Base-by-base conservation (phyloP, 1,140 invertebrate species). In the Macrostomum lignano region DNA sequence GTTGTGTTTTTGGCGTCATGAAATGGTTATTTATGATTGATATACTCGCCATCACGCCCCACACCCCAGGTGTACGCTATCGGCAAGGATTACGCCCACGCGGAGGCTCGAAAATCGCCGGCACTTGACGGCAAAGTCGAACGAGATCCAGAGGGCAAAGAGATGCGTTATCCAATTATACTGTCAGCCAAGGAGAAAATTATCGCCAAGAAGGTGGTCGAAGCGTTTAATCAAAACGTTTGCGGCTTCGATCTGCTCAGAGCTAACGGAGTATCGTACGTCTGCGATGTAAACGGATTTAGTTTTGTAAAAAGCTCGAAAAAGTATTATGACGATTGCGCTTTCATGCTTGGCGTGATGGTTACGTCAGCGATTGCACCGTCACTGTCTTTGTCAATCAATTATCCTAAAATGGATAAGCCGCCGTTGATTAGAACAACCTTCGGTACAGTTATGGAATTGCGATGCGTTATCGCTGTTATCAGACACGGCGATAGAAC, bases 251-350 rank as follows among this genome's bases (percentile, higher is more conserved):
- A 98, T 67, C 65, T 98, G 20, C 62, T 98, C 10, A 69, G 86
- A 48, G 84, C 86, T 11, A 91, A 86, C 62, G 86, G 86, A 13
- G 81, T 84, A 52, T 93, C 84, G 1, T 96, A 81, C 55, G 91
- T 96, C 0, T 96, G 86, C 60, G 91, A 98, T 63, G 88, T 98
- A 0, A 98, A 98, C 62, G 91, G 91, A 2, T 98, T 98, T 56
- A 93, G 81, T 51, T 98, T 98, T 60, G 91, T 98, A 6, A 98
- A 98, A 52, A 96, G 91, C 53, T 96, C 86, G 0, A 82, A 78
- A 48, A 98, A 98, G 52, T 98, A 98, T 61, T 98, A 96, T 51
- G 88, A 98, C 55, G 91, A 98, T 52, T 93, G 82, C 58, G 82
- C 86, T 4, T 86, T 86, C 57, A 94, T 98, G 36, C 59, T 98